Evolutionary conservation across 92 coral and sea anemone genomes (phyloP).

Genomic region (Hydrozoanthus gracilis): DNA sequence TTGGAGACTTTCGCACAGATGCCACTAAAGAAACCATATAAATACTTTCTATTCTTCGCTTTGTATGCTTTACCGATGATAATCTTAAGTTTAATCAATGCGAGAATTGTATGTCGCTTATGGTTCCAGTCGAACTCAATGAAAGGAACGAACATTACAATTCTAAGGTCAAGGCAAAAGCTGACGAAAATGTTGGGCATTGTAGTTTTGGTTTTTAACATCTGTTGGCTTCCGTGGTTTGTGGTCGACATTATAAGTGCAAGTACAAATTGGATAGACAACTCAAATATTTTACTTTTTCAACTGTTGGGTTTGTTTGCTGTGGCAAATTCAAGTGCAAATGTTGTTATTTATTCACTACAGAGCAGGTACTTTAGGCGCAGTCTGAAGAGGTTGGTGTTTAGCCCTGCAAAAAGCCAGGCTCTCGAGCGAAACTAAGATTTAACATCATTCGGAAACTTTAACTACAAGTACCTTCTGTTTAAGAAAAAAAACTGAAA

Average conservation of each 20-base stretch:
- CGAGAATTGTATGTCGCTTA: conserved; percentile 32
- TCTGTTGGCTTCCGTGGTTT: conserved; percentile 87
- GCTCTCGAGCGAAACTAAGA: too few species aligned
- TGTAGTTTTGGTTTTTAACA: conserved; percentile 66
- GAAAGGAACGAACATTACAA: conserved; percentile 46
- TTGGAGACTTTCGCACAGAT: conserved; percentile 71
- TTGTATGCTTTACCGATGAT: conserved; percentile 72
- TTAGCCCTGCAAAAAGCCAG: background rate
- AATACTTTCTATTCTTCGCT: conserved; percentile 54
- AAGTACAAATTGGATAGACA: conserved; percentile 38
- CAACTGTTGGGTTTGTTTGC: conserved; percentile 59
- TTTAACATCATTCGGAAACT: too few species aligned
- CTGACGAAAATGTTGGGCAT: conserved; percentile 69
- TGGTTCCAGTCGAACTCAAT: conserved; percentile 51
- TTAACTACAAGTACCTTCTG: too few species aligned
- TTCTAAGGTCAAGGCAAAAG: conserved; percentile 64
- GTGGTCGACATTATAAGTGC: conserved; percentile 54
- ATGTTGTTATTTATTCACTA: conserved; percentile 73
- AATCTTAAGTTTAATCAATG: conserved; percentile 35
- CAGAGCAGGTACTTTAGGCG: conserved; percentile 76
- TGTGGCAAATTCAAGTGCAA: conserved; percentile 70
- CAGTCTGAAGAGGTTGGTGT: background rate
- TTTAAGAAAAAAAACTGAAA: too few species aligned
- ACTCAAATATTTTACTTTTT: conserved; percentile 31
- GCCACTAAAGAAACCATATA: conserved; percentile 52